A percentile compares a stretch with the other conserved stretches of the same genome.
Evolutionary conservation across 2,888 invertebrate species (phyloP).

Genomic region (Cryptus armator): DNA sequence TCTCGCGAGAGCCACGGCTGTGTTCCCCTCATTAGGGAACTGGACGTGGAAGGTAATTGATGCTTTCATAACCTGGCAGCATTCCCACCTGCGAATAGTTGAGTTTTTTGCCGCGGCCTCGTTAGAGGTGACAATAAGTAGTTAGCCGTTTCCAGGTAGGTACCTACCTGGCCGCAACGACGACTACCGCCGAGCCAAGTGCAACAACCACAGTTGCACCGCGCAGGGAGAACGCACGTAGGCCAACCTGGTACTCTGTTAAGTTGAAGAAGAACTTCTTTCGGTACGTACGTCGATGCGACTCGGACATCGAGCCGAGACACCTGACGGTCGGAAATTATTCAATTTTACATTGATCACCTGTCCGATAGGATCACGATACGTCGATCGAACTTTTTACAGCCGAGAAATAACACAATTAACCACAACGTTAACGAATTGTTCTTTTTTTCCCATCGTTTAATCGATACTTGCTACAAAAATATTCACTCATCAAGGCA

Average conservation of each 20-base stretch:
- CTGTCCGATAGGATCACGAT: conserved; percentile 42
- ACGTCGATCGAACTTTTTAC: not conserved
- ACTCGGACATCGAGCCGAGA: conserved; percentile 26
- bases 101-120: conserved; percentile 80
- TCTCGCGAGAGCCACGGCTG: conserved; percentile 66
- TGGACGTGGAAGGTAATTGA: conserved; percentile 83
- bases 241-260: conserved; percentile 36
- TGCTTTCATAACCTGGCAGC: conserved; percentile 83
- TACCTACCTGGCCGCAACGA: conserved; percentile 64
- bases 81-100: conserved; percentile 83
- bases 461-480: not conserved
- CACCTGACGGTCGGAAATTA: conserved; percentile 59
- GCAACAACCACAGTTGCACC: conserved; percentile 35
- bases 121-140: conserved; percentile 85
- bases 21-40: conserved; percentile 82
- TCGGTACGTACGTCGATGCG: not conserved
- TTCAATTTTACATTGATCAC: conserved; percentile 53
- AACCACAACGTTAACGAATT: not conserved
- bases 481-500: not conserved
- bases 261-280: conserved; percentile 48
- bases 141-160: conserved; percentile 82
- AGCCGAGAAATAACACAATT: no score
- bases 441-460: not conserved
- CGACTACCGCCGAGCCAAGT: conserved; percentile 35
- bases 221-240: conserved; percentile 57